Evolutionary conservation across 2,888 invertebrate species (phyloP), one percentile per base, ranked within the genome.

Genomic region (Agrotis puta): DNA sequence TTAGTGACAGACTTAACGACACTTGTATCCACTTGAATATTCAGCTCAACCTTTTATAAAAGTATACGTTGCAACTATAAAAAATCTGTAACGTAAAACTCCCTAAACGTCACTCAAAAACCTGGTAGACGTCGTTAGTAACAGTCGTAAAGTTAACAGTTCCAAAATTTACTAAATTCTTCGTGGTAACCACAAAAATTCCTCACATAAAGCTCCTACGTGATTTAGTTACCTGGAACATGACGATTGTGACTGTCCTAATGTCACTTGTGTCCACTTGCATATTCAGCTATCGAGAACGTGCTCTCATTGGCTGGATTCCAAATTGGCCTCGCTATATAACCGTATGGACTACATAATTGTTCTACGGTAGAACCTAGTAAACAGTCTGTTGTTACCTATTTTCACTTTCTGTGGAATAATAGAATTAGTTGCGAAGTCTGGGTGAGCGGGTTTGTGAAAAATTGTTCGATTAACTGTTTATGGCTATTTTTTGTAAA

Each of bases 271-370:
- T 89, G 90, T 89, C 91, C 90, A 89, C 89, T 90, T 89, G 91
- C 90, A 92, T 92, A 94, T 94, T 94, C 92, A 92, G 93, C 92
- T 94, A 94, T 93, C 91, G 91, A 88, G 88, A 88, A 86, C 88
- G 86, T 88, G 91, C 88, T 91, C 91, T 88, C 89, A 88, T 93
- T 94, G 95, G 95, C 92, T 45, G 43, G 59, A 72, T 59, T 92
- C 95, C 95, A 94, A 95, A 94, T 94, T 92, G 92, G 90, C 86
- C 88, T 79, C 74, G 74, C 79, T 83, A 81, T 82, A 79, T 63
- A 77, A 74, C 69, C 74, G 75, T 85, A 84, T 83, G 78, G 74
- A 82, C 84, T 79, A 88, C 85, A 87, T 89, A 89, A 90, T 89
- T 89, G 88, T 89, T 84, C 85, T 81, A 81, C 84, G 73, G 78